phyloP scores from a whole-genome alignment of 2,888 invertebrate species.

The Archaeoteleia sp. region DNA sequence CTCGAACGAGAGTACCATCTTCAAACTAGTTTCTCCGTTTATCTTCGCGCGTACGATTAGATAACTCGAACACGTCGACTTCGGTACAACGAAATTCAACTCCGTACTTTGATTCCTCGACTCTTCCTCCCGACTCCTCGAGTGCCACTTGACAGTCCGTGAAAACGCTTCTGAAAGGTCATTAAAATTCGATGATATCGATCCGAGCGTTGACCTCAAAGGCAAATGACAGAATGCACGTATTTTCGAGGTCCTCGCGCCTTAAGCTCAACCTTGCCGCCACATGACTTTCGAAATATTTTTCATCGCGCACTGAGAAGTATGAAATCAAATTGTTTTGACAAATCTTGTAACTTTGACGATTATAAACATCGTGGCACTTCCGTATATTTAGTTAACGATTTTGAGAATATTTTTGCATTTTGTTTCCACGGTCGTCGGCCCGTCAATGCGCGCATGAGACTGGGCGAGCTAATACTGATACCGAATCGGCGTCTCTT shows the following conservation, averaged over 20 bases:
- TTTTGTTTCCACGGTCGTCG: conserved; percentile 7
- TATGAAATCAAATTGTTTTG: neutral
- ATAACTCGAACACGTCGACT: conserved; percentile 10
- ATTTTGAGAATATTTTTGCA: conserved; percentile 5
- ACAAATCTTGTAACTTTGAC: neutral
- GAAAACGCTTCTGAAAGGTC: too few species aligned
- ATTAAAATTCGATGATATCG: too few species aligned
- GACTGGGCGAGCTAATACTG: conserved; percentile 70
- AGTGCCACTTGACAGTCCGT: neutral
- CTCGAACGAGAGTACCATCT: conserved; percentile 24
- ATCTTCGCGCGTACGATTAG: conserved; percentile 25
- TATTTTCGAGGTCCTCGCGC: too few species aligned
- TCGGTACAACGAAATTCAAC: neutral
- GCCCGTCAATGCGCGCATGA: conserved; percentile 56
- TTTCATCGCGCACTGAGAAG: neutral
- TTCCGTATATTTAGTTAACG: conserved; percentile 22
- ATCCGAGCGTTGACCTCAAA: neutral
- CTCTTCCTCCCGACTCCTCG: neutral
- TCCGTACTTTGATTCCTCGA: conserved; percentile 7
- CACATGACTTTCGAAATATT: neutral
- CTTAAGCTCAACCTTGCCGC: too few species aligned
- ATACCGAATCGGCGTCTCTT: conserved; percentile 61
- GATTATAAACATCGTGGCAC: conserved; percentile 3
- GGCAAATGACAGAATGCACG: too few species aligned
- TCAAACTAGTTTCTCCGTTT: conserved; percentile 25